phyloP scores from a whole-genome alignment of 2,797 vertebrate species.

The Myoxocephalus aenaeus region DNA sequence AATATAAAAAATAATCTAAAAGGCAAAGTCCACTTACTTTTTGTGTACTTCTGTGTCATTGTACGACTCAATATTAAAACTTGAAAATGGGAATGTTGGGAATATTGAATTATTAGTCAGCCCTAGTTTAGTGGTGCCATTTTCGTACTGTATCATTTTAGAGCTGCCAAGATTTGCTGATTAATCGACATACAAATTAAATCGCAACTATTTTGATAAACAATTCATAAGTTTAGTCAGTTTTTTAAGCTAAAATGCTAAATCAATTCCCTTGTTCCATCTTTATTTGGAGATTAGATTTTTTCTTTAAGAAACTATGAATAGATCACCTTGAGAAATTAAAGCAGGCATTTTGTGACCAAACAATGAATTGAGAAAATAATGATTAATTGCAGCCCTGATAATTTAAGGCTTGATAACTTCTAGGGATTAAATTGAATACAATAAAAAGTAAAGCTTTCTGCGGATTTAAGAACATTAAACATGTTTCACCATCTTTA shows the following conservation, averaged over 20 bases:
- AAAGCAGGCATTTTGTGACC: not conserved
- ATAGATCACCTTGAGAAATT: not conserved
- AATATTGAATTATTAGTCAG: not conserved
- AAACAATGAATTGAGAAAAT: not conserved
- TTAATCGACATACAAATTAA: not conserved
- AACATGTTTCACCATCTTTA: not conserved
- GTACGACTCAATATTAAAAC: no score
- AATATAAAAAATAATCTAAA: not conserved
- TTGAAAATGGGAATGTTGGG: not conserved
- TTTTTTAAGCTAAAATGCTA: not conserved
- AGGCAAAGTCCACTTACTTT: not conserved
- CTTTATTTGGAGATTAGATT: not conserved
- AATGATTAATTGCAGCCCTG: not conserved
- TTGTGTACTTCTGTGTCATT: no score
- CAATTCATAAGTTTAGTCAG: not conserved
- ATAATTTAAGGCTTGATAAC: not conserved
- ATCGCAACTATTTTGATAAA: not conserved
- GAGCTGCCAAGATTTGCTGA: not conserved
- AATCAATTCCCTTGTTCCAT: not conserved
- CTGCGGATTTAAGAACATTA: not conserved
- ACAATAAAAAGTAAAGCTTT: not conserved
- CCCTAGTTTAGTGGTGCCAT: not conserved
- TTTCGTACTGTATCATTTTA: not conserved
- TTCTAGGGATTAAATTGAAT: not conserved
- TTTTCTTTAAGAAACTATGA: not conserved